These are phyloP conservation scores for Machimus atricapillus DNA, from an alignment of 2,888 invertebrate genomes.

Conservation along the genomic window DNA sequence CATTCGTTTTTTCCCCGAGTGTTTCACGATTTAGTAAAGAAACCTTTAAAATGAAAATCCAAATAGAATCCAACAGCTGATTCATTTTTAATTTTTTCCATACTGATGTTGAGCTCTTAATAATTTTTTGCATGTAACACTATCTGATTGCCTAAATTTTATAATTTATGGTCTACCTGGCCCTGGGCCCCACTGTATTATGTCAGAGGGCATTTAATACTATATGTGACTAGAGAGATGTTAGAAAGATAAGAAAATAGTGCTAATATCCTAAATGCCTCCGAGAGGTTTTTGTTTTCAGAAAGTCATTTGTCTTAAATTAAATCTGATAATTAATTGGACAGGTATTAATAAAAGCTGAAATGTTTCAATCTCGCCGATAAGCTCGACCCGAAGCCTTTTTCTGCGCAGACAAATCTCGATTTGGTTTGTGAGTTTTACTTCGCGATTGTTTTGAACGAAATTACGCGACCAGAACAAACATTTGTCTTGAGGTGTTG, in stretches of 20 bases:
- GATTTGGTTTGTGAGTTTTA: not conserved
- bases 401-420: not conserved
- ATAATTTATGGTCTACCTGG: not conserved
- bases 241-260: not conserved
- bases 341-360: not conserved
- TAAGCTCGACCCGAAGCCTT: not conserved
- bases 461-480: not conserved
- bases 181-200: too few relatives aligned
- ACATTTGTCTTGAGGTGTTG: not conserved
- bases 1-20: too few relatives aligned
- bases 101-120: too few relatives aligned
- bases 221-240: not conserved
- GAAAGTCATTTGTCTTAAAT: not conserved
- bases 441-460: not conserved
- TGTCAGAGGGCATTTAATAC: not conserved
- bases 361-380: not conserved
- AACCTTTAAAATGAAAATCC: too few relatives aligned
- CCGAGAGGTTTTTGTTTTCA: not conserved
- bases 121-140: too few relatives aligned
- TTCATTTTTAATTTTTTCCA: too few relatives aligned
- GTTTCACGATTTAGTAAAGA: too few relatives aligned
- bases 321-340: not conserved
- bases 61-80: too few relatives aligned
- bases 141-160: too few relatives aligned
- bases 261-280: not conserved